These are phyloP conservation scores for Sciurus niger DNA, from an alignment of 2,113 vertebrate species.

Conservation along the genomic window DNA sequence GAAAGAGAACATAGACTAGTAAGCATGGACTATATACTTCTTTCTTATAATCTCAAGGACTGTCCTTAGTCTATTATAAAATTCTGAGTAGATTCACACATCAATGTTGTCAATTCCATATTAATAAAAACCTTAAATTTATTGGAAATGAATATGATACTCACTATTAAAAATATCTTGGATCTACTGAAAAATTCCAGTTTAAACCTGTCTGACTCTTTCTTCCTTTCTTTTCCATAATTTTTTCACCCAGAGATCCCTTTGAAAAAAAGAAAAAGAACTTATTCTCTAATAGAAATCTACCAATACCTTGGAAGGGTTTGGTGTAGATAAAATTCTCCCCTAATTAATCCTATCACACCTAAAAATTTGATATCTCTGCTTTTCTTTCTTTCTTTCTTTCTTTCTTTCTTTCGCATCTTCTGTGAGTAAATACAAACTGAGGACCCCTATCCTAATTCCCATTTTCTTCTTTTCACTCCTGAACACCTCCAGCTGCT, in stretches of 20 bases:
- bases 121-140: background rate
- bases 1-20: background rate
- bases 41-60: background rate
- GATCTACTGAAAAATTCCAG: background rate
- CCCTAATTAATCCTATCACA: background rate
- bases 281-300: conserved; percentile 3
- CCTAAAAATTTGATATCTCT: background rate
- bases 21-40: background rate
- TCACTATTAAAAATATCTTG: background rate
- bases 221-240: background rate
- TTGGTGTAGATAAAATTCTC: background rate
- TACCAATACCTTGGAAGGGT: background rate
- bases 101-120: background rate
- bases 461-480: background rate
- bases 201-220: background rate
- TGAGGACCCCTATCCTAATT: background rate
- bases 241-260: background rate
- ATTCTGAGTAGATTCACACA: conserved; percentile 30
- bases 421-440: conserved; percentile 12
- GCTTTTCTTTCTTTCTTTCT: background rate
- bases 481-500: background rate
- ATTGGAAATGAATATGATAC: background rate
- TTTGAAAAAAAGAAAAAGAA: background rate
- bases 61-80: background rate
- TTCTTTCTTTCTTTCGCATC: background rate